Percentiles rank a stretch among this genome's conserved stretches.
phyloP scores from a whole-genome alignment of 2,797 vertebrate species.

The Crax fasciolata region DNA sequence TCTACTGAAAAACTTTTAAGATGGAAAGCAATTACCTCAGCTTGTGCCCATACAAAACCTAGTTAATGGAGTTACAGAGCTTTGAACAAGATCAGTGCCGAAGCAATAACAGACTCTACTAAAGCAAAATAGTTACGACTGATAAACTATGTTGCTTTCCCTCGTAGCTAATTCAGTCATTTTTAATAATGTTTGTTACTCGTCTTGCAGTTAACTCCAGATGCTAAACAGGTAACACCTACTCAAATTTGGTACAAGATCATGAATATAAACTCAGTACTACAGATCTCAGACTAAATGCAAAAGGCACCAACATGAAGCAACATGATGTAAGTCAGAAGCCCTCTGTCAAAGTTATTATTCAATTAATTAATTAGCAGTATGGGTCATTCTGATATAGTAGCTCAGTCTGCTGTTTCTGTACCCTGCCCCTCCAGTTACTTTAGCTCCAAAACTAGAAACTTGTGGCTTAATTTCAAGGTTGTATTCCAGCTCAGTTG shows the following conservation, averaged over 20 bases:
- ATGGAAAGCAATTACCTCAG: slow-evolving; percentile 30
- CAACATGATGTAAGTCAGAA: not conserved
- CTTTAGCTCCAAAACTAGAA: not conserved
- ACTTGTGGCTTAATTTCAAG: not conserved
- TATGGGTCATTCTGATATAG: not conserved
- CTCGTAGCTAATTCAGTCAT: slow-evolving; percentile 4
- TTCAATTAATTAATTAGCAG: slow-evolving; percentile 22
- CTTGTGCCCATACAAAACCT: slow-evolving; percentile 3
- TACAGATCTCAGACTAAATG: not conserved
- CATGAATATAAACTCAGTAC: not conserved
- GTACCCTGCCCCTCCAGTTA: not conserved
- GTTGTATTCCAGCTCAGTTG: not conserved
- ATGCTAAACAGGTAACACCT: not conserved
- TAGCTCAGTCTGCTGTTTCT: not conserved
- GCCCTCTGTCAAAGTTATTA: slow-evolving; percentile 16
- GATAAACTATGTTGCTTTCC: not conserved
- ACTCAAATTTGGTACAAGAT: not conserved
- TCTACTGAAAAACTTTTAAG: not conserved
- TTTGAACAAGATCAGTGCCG: slow-evolving; percentile 5
- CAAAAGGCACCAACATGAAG: not conserved
- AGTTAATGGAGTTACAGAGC: not conserved
- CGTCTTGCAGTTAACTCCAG: not conserved
- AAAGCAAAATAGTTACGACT: not conserved
- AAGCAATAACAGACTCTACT: not conserved
- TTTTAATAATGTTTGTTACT: not conserved